phyloP scores from a whole-genome alignment of 2,888 invertebrate genomes.

The Pediacus dermestoides region DNA sequence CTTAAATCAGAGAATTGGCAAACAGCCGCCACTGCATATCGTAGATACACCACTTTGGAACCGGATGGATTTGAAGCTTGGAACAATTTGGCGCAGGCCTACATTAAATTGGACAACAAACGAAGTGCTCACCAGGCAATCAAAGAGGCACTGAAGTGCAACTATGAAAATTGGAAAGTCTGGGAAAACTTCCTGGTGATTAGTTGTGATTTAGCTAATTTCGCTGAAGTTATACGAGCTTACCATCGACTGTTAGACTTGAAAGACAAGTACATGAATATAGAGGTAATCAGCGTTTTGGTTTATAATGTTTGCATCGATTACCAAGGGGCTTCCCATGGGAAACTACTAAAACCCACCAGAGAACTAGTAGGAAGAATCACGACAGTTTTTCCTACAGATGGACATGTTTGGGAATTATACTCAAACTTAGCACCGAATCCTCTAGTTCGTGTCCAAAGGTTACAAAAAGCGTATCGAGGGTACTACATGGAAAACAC shows the following conservation, averaged over 20 bases:
- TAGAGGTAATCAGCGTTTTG: slow-evolving; percentile 69
- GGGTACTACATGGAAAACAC: slow-evolving; percentile 65
- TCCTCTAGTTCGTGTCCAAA: slow-evolving; percentile 61
- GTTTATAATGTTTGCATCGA: slow-evolving; percentile 42
- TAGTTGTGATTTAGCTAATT: slow-evolving; percentile 80
- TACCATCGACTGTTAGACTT: slow-evolving; percentile 84
- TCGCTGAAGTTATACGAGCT: slow-evolving; percentile 79
- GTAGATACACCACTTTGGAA: slow-evolving; percentile 83
- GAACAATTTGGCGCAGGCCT: slow-evolving; percentile 96
- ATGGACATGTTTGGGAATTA: slow-evolving; percentile 75
- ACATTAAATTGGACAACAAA: slow-evolving; percentile 84
- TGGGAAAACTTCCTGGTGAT: slow-evolving; percentile 95
- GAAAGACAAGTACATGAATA: slow-evolving; percentile 74
- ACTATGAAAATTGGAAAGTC: slow-evolving; percentile 89
- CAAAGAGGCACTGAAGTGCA: slow-evolving; percentile 85
- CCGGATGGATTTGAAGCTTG: slow-evolving; percentile 91
- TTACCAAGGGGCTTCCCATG: background rate
- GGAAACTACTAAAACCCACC: slow-evolving; percentile 57
- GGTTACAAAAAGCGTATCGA: slow-evolving; percentile 73
- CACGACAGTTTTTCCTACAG: slow-evolving; percentile 64
- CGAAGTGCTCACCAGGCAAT: slow-evolving; percentile 78
- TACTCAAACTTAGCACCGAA: slow-evolving; percentile 70
- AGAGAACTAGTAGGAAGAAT: slow-evolving; percentile 72
- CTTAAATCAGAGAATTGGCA: slow-evolving; percentile 77
- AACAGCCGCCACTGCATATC: slow-evolving; percentile 77